Evolutionary conservation across 2,113 vertebrate genomes (phyloP), one percentile per base, ranked within the genome.

Genomic region (Calypte anna): DNA sequence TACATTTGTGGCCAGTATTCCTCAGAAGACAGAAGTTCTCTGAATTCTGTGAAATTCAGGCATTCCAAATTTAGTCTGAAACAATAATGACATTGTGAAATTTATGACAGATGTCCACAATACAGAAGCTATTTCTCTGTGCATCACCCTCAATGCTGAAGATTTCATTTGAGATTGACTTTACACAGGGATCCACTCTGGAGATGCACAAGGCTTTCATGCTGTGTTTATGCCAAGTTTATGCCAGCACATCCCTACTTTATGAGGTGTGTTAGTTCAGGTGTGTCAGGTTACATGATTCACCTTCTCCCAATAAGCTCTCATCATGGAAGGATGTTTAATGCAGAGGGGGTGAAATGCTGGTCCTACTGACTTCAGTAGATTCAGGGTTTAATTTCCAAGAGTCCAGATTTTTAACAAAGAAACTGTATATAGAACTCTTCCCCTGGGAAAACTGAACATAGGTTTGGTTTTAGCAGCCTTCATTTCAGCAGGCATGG

Each of bases 21-120:
- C 69, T 64, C 66, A 95, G 62, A 77, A 85, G 70, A 61, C 0
- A 64, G 18, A n/a, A 36, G 18, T 55, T 84, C 28, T 57, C 44
- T 21, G 68, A 28, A 50, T 69, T 68, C 57, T 40, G 7, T 76
- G 38, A 87, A 89, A 79, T 72, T 68, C 36, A 79, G 67, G 7
- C 36, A 69, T 72, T 84, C 30, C 18, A 76, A 92, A 63, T 38
- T 19, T 28, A 28, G 18, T 84, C 33, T 82, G 85, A 69, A 95
- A 76, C 22, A 87, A 91, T 46, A 33, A 23, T 13, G 38, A 86
- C 80, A 38, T 4, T 3, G 20, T 67, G 66, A 84, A 72, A 79
- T 64, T 90, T n/a, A 14, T 40, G 63, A 68, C 74, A 94, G 85
- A 76, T 96, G 82, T 62, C 88, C 50, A 58, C 51, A 75, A 66